Percentiles rank a stretch among this genome's conserved stretches.
Conservation (phyloP, 2,113 vertebrate genomes). For the Pseudolaguvia tuberculata region DNA sequence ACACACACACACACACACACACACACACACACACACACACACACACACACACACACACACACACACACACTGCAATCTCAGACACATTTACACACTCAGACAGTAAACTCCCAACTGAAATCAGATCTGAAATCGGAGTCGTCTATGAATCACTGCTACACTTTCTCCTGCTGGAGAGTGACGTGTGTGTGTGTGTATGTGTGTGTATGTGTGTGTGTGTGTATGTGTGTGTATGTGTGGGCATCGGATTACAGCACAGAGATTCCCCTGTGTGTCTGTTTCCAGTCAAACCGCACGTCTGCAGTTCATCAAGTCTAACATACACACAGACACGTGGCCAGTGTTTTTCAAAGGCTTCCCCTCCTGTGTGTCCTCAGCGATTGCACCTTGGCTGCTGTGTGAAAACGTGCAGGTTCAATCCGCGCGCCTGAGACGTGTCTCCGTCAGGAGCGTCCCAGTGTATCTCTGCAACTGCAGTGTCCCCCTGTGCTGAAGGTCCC, state of each 20-base stretch:
- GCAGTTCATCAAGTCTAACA: not conserved
- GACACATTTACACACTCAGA: constrained; percentile 1
- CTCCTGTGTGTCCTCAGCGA: not conserved
- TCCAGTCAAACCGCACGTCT: constrained; percentile 3
- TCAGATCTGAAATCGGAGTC: not conserved
- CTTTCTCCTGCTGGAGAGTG: constrained; percentile 36
- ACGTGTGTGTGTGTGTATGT: not conserved
- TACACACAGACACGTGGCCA: not conserved
- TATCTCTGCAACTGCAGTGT: not conserved
- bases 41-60: not conserved
- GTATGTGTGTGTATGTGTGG: not conserved
- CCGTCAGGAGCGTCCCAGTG: not conserved
- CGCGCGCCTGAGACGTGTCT: not conserved
- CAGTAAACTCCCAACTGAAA: not conserved
- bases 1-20: not conserved
- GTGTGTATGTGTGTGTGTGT: constrained; percentile 4
- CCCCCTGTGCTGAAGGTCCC: not conserved
- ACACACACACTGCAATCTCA: constrained; percentile 19
- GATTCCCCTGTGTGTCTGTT: not conserved
- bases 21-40: not conserved
- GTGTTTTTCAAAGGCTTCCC: not conserved
- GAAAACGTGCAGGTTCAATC: not conserved
- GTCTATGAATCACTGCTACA: constrained; percentile 33
- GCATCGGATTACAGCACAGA: constrained; percentile 10
- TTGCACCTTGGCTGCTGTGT: not conserved